phyloP scores from a whole-genome alignment of 2,888 invertebrate genomes.

The Siphonodentalium dalli region DNA sequence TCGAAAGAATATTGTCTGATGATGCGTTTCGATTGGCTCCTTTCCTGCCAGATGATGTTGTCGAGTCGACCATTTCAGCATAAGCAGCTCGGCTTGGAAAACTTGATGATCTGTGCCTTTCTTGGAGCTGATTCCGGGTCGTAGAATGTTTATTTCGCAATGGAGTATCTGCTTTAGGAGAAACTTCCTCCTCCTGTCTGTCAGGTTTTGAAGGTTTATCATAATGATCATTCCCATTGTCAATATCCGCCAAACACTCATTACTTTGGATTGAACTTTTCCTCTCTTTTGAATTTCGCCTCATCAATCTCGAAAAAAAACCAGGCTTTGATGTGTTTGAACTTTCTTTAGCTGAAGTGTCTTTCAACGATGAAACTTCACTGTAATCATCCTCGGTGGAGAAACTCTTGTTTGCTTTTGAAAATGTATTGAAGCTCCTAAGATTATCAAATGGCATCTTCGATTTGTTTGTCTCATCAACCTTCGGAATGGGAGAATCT shows the following conservation, averaged over 20 bases:
- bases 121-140: too few species aligned
- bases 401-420: constrained; percentile 30
- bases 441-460: constrained; percentile 35
- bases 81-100: constrained; percentile 54
- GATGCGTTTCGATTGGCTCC: too few species aligned
- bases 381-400: constrained; percentile 15
- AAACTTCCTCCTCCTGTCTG: too few species aligned
- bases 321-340: constrained; percentile 35
- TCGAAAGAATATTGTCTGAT: too few species aligned
- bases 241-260: constrained; percentile 38
- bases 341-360: constrained; percentile 12
- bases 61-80: too few species aligned
- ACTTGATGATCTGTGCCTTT: constrained; percentile 50
- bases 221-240: constrained; percentile 26
- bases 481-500: constrained; percentile 22
- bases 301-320: constrained; percentile 48
- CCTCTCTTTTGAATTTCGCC: constrained; percentile 51
- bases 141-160: too few species aligned
- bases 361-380: background rate
- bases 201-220: too few species aligned
- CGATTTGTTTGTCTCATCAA: constrained; percentile 9
- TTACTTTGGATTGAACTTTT: constrained; percentile 48
- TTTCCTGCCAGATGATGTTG: too few species aligned
- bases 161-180: background rate
- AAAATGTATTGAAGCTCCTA: constrained; percentile 30